A percentile compares a stretch with the other conserved stretches of the same genome.
Conservation (phyloP, 2,888 invertebrate genomes). For the Villa cingulata region DNA sequence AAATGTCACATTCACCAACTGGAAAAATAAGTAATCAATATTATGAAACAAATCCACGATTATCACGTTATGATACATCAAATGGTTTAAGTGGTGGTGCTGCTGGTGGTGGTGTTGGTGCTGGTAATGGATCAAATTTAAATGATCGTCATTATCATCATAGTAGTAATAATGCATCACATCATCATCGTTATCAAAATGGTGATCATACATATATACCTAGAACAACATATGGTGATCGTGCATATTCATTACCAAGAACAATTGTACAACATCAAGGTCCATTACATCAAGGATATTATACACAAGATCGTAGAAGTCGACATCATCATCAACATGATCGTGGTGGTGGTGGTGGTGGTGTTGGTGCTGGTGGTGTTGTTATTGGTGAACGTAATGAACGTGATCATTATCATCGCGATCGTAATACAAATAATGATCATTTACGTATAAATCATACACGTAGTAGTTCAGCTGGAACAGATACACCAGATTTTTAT, state of each 20-base stretch:
- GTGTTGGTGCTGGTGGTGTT: no score
- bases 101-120: background rate
- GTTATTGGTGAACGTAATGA: constrained; percentile 18
- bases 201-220: constrained; percentile 14
- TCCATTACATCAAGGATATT: constrained; percentile 35
- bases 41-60: constrained; percentile 24
- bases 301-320: constrained; percentile 42
- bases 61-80: constrained; percentile 14
- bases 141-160: background rate
- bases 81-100: constrained; percentile 1
- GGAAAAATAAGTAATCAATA: constrained; percentile 29
- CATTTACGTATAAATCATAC: constrained; percentile 19
- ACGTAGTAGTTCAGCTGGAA: constrained; percentile 26
- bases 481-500: constrained; percentile 64
- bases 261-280: constrained; percentile 40
- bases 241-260: constrained; percentile 64
- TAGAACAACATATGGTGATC: constrained; percentile 37
- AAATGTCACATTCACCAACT: constrained; percentile 36
- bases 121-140: background rate
- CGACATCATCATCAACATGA: constrained; percentile 17
- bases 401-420: constrained; percentile 27
- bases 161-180: constrained; percentile 1
- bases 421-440: constrained; percentile 39
- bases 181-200: constrained; percentile 20
- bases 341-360: constrained; percentile 19